These are phyloP conservation scores for Phragmatobia fuliginosa DNA, from an alignment of 2,888 invertebrate genomes.

Conservation along the genomic window DNA sequence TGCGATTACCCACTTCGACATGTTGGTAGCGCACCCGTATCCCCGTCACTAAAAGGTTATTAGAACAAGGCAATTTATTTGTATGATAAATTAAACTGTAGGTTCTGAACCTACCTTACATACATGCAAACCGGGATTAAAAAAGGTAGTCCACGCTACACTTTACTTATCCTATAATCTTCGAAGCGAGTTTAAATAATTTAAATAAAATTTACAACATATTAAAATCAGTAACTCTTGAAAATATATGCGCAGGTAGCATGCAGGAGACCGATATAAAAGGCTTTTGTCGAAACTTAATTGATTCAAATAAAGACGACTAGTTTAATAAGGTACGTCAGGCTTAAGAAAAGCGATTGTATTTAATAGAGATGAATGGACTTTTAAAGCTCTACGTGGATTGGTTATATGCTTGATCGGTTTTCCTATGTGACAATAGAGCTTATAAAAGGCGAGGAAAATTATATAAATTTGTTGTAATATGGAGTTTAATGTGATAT, in stretches of 20 bases:
- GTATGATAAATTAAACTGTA: background rate
- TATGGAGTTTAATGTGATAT: background rate
- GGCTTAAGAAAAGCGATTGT: slow-evolving; percentile 37
- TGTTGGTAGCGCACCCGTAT: no score
- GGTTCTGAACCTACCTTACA: background rate
- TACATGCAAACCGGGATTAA: no score
- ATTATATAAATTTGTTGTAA: slow-evolving; percentile 3
- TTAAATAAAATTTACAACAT: background rate
- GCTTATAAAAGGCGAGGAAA: slow-evolving; percentile 19
- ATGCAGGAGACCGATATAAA: background rate
- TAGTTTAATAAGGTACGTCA: slow-evolving; percentile 31
- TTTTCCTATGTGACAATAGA: slow-evolving; percentile 30
- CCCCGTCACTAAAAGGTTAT: background rate
- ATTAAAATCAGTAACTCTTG: background rate
- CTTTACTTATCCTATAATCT: background rate
- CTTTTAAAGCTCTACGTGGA: slow-evolving; percentile 35
- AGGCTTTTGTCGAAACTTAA: slow-evolving; percentile 43
- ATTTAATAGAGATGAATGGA: slow-evolving; percentile 28
- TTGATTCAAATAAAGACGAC: slow-evolving; percentile 37
- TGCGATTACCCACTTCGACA: no score
- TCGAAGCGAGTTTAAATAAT: background rate
- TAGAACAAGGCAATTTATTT: background rate
- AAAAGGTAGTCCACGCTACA: background rate
- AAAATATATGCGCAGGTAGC: background rate
- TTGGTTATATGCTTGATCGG: slow-evolving; percentile 39